Evolutionary conservation across 2,113 vertebrate genomes (phyloP).

Genomic region (Istiophorus platypterus): DNA sequence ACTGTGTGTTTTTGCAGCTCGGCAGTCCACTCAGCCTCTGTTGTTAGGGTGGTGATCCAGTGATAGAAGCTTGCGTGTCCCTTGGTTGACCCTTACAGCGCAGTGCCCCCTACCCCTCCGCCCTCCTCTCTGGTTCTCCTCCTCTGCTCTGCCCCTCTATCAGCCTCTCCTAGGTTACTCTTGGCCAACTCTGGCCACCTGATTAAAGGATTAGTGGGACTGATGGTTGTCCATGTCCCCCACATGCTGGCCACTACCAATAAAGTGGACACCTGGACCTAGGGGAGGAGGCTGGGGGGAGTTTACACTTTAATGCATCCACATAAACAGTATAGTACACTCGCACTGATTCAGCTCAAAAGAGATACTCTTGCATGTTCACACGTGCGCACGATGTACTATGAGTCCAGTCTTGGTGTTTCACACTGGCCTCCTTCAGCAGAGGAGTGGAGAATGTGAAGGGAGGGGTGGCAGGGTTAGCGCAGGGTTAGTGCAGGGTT

Average conservation of each 20-base stretch:
- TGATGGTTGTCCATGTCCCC: constrained; percentile 81
- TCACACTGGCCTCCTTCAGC: constrained; percentile 50
- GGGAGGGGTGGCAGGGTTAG: constrained; percentile 57
- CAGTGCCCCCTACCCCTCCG: constrained; percentile 49
- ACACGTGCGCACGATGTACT: constrained; percentile 50
- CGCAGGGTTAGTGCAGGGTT: constrained; percentile 54
- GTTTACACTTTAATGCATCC: constrained; percentile 36
- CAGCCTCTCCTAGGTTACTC: constrained; percentile 75
- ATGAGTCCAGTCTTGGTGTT: constrained; percentile 47
- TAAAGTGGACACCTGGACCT: constrained; percentile 76
- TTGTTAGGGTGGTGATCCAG: constrained; percentile 64
- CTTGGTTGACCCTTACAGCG: constrained; percentile 82
- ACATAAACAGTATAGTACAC: constrained; percentile 38
- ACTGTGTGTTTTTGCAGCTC: constrained; percentile 39
- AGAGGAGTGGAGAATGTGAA: constrained; percentile 49
- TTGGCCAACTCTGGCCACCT: constrained; percentile 78
- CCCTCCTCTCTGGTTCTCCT: constrained; percentile 27
- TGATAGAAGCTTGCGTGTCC: constrained; percentile 77
- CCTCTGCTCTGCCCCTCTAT: constrained; percentile 56
- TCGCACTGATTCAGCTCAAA: constrained; percentile 4
- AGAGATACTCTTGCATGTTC: constrained; percentile 5
- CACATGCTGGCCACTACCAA: constrained; percentile 66
- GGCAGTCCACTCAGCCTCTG: constrained; percentile 52
- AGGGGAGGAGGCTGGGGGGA: constrained; percentile 28
- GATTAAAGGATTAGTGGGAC: constrained; percentile 84